Conservation (phyloP, 2,888 invertebrate genomes). For the Lasioglossum leucozonium region DNA sequence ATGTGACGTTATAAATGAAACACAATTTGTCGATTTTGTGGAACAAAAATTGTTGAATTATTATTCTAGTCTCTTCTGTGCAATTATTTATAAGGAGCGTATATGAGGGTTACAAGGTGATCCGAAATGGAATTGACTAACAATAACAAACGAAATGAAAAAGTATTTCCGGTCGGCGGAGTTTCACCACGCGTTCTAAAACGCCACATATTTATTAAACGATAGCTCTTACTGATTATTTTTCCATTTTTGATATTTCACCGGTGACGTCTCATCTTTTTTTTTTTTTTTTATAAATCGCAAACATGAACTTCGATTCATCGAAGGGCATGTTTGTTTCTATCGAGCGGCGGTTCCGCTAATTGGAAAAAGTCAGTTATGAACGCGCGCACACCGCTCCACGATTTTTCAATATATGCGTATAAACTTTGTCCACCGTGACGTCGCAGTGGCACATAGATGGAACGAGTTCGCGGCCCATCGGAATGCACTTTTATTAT, state of each 20-base stretch:
- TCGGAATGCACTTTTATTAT: conserved; percentile 53
- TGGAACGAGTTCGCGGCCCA: conserved; percentile 13
- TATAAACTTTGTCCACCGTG: conserved; percentile 24
- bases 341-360: conserved; percentile 23
- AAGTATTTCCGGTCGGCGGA: not conserved
- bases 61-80: no score
- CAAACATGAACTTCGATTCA: conserved; percentile 18
- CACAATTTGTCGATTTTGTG: no score
- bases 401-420: conserved; percentile 31
- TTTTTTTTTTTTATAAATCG: conserved; percentile 10
- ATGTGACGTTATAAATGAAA: no score
- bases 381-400: conserved; percentile 1
- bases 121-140: no score
- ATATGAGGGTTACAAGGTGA: no score
- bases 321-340: conserved; percentile 1
- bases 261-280: not conserved
- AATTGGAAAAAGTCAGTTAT: conserved; percentile 48
- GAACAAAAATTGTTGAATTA: no score
- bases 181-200: not conserved
- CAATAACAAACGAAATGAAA: not conserved
- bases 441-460: conserved; percentile 19
- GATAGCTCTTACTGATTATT: not conserved
- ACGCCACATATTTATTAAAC: not conserved
- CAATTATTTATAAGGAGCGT: no score
- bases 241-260: not conserved